Percentiles rank a stretch among this genome's conserved stretches.
Conservation (phyloP, 2,113 vertebrate genomes). For the Erythrocercus mccallii region DNA sequence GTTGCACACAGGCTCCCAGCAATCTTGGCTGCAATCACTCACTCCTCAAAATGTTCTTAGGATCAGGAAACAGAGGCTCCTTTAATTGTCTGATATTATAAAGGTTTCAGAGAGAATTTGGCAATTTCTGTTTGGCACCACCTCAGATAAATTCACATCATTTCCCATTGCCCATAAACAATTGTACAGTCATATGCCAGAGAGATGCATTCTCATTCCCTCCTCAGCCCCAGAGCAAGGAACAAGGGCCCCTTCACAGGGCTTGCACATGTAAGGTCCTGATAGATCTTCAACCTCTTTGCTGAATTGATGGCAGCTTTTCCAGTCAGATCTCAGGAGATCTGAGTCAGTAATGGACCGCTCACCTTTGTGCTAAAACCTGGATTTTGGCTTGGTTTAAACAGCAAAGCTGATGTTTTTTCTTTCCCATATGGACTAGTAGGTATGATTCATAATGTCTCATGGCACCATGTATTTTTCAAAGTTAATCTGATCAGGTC, state of each 20-base stretch:
- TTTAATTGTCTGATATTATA: neutral
- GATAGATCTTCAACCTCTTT: neutral
- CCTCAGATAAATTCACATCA: neutral
- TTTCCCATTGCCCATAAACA: neutral
- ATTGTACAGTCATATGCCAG: rapidly evolving
- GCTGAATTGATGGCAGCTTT: neutral
- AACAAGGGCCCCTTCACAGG: neutral
- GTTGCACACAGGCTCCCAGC: neutral
- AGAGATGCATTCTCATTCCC: neutral
- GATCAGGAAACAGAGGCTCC: neutral
- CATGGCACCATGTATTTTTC: neutral
- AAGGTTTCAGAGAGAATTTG: neutral
- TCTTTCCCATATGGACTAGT: neutral
- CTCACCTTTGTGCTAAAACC: neutral
- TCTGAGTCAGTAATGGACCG: neutral
- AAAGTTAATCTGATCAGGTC: neutral
- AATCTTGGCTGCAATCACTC: neutral
- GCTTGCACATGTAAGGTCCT: neutral
- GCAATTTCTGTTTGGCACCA: neutral
- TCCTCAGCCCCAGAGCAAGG: neutral
- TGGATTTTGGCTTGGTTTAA: neutral
- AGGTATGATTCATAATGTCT: neutral
- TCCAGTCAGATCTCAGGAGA: neutral
- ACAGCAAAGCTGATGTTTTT: neutral
- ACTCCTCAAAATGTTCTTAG: neutral